Evolutionary conservation across 2,888 invertebrate genomes (phyloP), one percentile per base, ranked within the genome.

Genomic region (Uloborus plumipes): DNA sequence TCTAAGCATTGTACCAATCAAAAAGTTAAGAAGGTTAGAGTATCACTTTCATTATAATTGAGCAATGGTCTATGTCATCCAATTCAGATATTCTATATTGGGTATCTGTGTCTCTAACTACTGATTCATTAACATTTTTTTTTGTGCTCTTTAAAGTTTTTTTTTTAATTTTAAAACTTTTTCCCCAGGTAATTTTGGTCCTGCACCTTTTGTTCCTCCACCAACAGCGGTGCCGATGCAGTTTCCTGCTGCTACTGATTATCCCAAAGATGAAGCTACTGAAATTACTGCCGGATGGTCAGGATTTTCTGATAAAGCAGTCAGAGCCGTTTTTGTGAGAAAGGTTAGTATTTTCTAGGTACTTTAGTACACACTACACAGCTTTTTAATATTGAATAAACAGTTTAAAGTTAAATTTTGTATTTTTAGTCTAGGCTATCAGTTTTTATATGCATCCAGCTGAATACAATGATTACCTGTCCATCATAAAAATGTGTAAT

Each of bases 251-350:
- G 15, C 49, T 4, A 9, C 22, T 7, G n/a, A 22, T 31, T n/a
- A 22, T 13, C n/a, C 22, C 20, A 62, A 47, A 47, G 78, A 71
- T 50, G n/a, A 61, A n/a, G 47, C 47, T 14, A 47, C 22, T 31
- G 26, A 39, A 18, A 51, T 61, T 31, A 16, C 74, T 20, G 18
- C 62, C 26, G 81, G 76, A 66, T 82, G 84, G 78, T 65, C 70
- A 20, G 79, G 78, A 16, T 84, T 85, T 70, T 65, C 84, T 11
- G 83, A 85, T 51, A 85, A 85, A 71, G 83, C 76, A 58, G 84
- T 85, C 53, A 53, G 85, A 31, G 65, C 75, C 53, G 83, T 72
- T 14, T 85, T 85, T 73, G 61, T 85, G 3, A 66, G 80, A 73
- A 85, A 85, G 55, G 85, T 80, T 71, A 79, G 53, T 66, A 3